These are phyloP conservation scores for Agrochola macilenta DNA, from an alignment of 2,888 invertebrate genomes.

Conservation along the genomic window DNA sequence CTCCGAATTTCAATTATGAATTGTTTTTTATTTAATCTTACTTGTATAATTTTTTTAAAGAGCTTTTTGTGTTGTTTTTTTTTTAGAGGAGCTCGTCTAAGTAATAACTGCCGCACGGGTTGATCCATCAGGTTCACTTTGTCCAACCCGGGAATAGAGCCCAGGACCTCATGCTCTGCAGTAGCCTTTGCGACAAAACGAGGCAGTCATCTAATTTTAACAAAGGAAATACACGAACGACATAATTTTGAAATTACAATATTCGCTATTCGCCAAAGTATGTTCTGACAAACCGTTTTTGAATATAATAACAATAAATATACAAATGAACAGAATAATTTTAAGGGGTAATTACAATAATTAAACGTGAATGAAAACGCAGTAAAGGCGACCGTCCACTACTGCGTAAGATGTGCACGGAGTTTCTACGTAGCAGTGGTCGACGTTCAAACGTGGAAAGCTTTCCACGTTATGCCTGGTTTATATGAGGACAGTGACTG, in stretches of 20 bases:
- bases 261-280: not conserved
- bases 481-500: too few species aligned
- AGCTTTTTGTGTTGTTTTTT: too few species aligned
- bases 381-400: not conserved
- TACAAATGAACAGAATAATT: slow-evolving; percentile 9
- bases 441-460: not conserved
- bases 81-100: too few species aligned
- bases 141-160: too few species aligned
- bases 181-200: not conserved
- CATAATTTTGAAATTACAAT: not conserved
- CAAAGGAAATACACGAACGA: not conserved
- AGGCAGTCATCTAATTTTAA: not conserved
- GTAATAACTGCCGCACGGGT: too few species aligned
- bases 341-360: slow-evolving; percentile 6
- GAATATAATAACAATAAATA: not conserved
- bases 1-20: not conserved
- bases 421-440: not conserved
- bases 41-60: not conserved
- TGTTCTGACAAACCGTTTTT: not conserved
- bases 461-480: not conserved
- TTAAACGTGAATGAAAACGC: slow-evolving; percentile 11
- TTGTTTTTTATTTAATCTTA: too few species aligned
- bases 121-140: too few species aligned
- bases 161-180: not conserved
- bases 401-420: not conserved